These are phyloP conservation scores for Nasonia longicornis DNA, from an alignment of 1,140 invertebrate species.

Conservation along the genomic window DNA sequence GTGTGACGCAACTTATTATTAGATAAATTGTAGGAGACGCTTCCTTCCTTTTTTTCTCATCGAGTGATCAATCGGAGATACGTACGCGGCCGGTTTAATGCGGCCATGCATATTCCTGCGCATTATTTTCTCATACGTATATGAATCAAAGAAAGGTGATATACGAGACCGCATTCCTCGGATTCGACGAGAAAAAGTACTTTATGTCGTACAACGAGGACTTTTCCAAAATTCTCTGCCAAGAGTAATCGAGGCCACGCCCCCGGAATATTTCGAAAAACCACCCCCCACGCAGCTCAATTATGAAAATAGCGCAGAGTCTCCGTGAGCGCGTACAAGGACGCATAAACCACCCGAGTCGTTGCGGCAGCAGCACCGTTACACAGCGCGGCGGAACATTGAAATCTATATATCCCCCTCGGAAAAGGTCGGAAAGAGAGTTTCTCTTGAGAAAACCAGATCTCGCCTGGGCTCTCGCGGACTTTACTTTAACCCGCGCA, in stretches of 20 bases:
- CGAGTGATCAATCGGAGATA: background rate
- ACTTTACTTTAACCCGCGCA: background rate
- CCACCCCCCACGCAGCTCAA: background rate
- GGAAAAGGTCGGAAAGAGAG: slow-evolving; percentile 6
- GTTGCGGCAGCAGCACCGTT: background rate
- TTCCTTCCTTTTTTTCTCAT: background rate
- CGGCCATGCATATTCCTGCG: no score
- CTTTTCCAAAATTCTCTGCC: no score
- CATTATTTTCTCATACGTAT: no score
- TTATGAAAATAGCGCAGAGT: slow-evolving; percentile 3
- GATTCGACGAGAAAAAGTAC: no score
- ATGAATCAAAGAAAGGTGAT: no score
- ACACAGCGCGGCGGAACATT: background rate
- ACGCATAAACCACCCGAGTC: background rate
- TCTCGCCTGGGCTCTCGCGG: background rate
- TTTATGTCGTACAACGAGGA: no score
- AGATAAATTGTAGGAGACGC: background rate
- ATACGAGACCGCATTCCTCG: no score
- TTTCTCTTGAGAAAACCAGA: slow-evolving; percentile 18
- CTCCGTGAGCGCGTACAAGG: background rate
- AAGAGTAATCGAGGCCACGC: background rate
- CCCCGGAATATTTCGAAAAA: background rate
- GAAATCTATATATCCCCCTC: slow-evolving; percentile 27
- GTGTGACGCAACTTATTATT: background rate
- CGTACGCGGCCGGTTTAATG: no score